These are phyloP conservation scores for Blera fallax DNA, from an alignment of 2,888 invertebrate species.

Conservation along the genomic window DNA sequence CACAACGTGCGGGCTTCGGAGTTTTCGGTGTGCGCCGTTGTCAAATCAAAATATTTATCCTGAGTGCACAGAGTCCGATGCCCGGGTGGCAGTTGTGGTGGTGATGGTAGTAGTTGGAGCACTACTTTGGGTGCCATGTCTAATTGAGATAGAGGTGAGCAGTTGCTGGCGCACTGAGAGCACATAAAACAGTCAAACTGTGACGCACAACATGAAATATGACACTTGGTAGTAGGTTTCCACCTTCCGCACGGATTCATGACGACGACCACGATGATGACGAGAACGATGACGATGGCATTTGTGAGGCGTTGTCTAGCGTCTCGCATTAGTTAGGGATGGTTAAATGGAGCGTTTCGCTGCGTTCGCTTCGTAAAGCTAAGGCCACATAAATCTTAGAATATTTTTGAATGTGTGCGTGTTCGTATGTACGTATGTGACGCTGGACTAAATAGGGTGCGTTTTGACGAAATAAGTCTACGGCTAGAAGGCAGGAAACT, in stretches of 20 bases:
- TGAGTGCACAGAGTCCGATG: no score
- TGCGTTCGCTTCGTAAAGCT: conserved; percentile 37
- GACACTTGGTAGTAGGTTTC: conserved; percentile 47
- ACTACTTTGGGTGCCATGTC: conserved; percentile 52
- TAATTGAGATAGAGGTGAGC: conserved; percentile 66
- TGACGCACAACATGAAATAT: conserved; percentile 70
- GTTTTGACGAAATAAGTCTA: neutral
- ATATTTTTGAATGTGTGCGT: conserved; percentile 34
- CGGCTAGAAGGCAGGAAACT: conserved; percentile 5
- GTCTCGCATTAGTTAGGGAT: conserved; percentile 56
- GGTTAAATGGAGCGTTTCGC: conserved; percentile 63
- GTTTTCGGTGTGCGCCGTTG: conserved; percentile 42
- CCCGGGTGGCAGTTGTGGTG: neutral
- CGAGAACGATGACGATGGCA: conserved; percentile 3
- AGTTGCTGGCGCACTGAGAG: conserved; percentile 48
- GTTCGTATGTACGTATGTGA: neutral
- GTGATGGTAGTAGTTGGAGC: conserved; percentile 18
- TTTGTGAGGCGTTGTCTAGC: conserved; percentile 51
- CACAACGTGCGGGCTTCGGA: conserved; percentile 4
- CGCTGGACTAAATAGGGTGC: neutral
- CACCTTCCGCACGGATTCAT: conserved; percentile 22
- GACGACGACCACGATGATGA: conserved; percentile 8
- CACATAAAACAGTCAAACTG: conserved; percentile 73
- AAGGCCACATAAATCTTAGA: conserved; percentile 47
- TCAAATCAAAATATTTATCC: conserved; percentile 73